Conservation (phyloP, 2,888 invertebrate genomes). For the Limnephilus lunatus region DNA sequence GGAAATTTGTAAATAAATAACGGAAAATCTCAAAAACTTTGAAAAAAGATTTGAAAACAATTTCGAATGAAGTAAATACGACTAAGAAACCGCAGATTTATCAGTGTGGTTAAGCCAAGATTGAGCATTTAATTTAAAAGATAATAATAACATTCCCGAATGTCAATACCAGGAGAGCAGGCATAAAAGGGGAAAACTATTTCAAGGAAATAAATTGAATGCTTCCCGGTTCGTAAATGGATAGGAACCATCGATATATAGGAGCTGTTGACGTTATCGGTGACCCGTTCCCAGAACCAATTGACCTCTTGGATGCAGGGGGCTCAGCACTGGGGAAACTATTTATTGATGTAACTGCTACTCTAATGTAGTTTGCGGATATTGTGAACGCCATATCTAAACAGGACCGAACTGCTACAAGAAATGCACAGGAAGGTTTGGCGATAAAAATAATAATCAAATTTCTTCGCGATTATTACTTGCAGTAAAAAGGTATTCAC, state of each 20-base stretch:
- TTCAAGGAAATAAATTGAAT: neutral
- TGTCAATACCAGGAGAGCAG: neutral
- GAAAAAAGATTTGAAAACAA: too few species aligned
- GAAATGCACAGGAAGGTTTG: neutral
- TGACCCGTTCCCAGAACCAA: constrained; percentile 16
- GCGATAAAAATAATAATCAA: too few species aligned
- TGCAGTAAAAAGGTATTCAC: too few species aligned
- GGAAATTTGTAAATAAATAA: too few species aligned
- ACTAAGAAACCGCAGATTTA: neutral
- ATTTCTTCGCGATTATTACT: too few species aligned
- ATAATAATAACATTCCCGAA: neutral
- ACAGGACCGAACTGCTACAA: neutral
- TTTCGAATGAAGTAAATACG: neutral
- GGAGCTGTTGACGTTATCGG: neutral
- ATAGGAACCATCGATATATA: neutral
- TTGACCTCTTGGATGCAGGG: constrained; percentile 6
- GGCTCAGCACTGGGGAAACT: neutral
- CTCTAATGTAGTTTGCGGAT: neutral
- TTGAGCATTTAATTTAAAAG: neutral
- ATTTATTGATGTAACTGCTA: neutral
- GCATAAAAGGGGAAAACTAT: neutral
- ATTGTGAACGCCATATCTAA: neutral
- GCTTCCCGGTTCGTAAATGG: neutral
- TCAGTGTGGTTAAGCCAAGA: neutral
- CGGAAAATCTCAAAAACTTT: too few species aligned